Evolutionary conservation across 2,888 invertebrate genomes (phyloP).

Genomic region (Epistrophella euchroma): DNA sequence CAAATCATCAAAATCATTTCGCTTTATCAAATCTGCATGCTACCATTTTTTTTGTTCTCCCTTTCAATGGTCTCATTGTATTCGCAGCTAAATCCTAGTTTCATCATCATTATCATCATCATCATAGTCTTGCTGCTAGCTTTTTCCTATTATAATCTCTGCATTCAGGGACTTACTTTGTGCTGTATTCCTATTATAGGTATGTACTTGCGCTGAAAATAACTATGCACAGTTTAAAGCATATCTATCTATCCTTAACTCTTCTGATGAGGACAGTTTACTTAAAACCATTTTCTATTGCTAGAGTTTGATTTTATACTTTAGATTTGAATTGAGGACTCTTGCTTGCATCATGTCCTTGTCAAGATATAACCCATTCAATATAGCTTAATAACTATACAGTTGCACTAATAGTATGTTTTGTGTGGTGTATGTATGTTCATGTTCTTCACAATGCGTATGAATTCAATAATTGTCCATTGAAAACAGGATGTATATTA

Average conservation of each 20-base stretch:
- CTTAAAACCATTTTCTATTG: constrained; percentile 42
- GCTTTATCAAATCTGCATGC: constrained; percentile 28
- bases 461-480: constrained; percentile 64
- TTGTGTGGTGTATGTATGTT: constrained; percentile 1
- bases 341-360: constrained; percentile 8
- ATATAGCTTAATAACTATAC: constrained; percentile 14
- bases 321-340: constrained; percentile 49
- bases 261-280: constrained; percentile 25
- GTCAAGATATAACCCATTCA: constrained; percentile 26
- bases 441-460: constrained; percentile 38
- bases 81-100: constrained; percentile 23
- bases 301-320: constrained; percentile 49
- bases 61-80: constrained; percentile 6
- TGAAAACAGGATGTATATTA: constrained; percentile 57
- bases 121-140: constrained; percentile 26
- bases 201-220: constrained; percentile 8
- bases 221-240: constrained; percentile 11
- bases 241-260: constrained; percentile 23
- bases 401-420: background rate
- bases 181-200: background rate
- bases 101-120: constrained; percentile 21
- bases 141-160: constrained; percentile 36
- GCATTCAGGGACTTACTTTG: constrained; percentile 31
- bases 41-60: background rate
- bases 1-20: constrained; percentile 31